Base-by-base conservation (phyloP, 2,113 vertebrate genomes). In the Tyto alba region DNA sequence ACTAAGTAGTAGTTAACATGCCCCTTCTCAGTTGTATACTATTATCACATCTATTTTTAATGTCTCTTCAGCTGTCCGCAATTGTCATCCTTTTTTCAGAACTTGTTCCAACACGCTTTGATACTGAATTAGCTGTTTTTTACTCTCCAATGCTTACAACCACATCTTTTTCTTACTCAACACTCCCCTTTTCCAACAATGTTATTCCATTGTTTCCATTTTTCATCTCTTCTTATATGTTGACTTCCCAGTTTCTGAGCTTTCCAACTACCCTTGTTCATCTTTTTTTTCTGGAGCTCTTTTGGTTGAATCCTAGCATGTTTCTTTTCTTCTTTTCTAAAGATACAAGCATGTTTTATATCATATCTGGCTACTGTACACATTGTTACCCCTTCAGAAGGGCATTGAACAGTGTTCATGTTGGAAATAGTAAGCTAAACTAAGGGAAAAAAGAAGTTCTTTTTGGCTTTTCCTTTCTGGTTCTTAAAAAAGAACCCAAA, bases 1-100 rank as follows among this genome's bases (percentile, higher is more conserved):
- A 96, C 96, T 96, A 97, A 96, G 95, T 96, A 96, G 91, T 97
- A 95, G 94, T 96, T 97, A 96, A 50, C 89, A 97, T 96, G 95
- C 78, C 94, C 92, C 74, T 95, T 95, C 96, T 92, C 96, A 73
- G 95, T 92, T 96, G 95, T 97, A 95, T 95, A 96, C 94, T 96
- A 96, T 96, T 97, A 95, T 96, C 59, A 91, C 84, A 67, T 94
- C 96, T 97, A 96, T 97, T 96, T 96, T 96, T 95, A 97, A 96
- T 95, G 94, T 69, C 95, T 92, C 92, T 68, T 95, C 89, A 91
- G 96, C 94, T 88, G 87, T 90, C 95, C 25, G 69, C 94, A 97
- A 96, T 95, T 96, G 96, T 96, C 84, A 79, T 88, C 81, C 67
- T 34, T 74, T 85, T 66, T 94, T 93, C 87, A 95, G 96, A 97